A percentile compares a stretch with the other conserved stretches of the same genome.
Evolutionary conservation across 35 echinoderm and acorn worm species (phyloP).

Genomic region (Stichopus chloronotus): DNA sequence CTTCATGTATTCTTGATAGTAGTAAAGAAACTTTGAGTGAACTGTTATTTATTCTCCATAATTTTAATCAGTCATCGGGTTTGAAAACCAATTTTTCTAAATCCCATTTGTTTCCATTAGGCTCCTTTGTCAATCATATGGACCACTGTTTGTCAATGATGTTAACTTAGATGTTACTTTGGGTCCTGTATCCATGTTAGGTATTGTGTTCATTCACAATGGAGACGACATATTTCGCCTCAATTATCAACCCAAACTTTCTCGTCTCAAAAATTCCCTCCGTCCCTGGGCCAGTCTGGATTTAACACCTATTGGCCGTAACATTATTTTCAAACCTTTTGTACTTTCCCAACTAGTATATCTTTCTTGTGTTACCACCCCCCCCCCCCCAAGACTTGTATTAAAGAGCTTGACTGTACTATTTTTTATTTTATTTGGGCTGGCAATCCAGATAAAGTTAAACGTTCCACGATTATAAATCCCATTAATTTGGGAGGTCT

Average conservation of each 20-base stretch:
- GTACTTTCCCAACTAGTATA: background rate
- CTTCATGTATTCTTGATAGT: constrained; percentile 10
- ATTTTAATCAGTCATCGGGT: background rate
- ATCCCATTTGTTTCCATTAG: constrained; percentile 11
- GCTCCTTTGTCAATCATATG: background rate
- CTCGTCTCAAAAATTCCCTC: background rate
- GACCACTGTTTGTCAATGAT: background rate
- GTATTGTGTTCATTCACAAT: background rate
- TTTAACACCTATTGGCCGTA: constrained; percentile 7
- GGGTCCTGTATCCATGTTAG: background rate
- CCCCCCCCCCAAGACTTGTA: background rate
- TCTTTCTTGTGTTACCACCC: background rate
- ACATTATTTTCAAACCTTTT: background rate
- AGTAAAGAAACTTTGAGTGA: background rate
- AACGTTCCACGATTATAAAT: background rate
- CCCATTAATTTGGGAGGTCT: background rate
- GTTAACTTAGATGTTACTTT: background rate
- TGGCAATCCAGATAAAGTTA: background rate
- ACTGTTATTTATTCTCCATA: background rate
- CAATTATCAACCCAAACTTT: constrained; percentile 15
- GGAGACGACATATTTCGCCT: background rate
- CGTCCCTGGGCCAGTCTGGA: background rate
- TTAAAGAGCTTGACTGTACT: background rate
- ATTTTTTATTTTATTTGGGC: background rate
- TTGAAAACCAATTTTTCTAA: background rate